phyloP scores from a whole-genome alignment of 2,888 invertebrate genomes.

The Holacanthella duospinosa region DNA sequence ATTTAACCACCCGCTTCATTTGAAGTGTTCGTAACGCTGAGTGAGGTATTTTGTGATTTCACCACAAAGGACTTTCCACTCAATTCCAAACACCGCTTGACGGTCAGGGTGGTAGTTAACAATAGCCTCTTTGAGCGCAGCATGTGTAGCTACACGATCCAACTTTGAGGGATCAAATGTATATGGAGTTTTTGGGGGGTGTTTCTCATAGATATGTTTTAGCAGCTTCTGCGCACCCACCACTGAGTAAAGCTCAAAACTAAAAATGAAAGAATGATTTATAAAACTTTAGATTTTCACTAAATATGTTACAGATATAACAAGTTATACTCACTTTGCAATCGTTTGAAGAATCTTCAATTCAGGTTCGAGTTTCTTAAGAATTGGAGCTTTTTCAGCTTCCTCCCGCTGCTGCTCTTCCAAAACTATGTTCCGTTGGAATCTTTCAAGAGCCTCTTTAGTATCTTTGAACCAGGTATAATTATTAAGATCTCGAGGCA shows the following conservation, averaged over 20 bases:
- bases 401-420: slow-evolving; percentile 9
- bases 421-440: slow-evolving; percentile 3
- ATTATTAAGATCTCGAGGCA: slow-evolving; percentile 10
- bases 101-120: slow-evolving; percentile 13
- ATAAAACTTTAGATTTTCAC: no score
- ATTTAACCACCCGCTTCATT: no score
- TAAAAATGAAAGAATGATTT: no score
- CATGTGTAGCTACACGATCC: neutral
- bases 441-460: slow-evolving; percentile 4
- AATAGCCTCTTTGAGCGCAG: slow-evolving; percentile 6
- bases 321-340: neutral
- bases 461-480: slow-evolving; percentile 13
- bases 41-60: slow-evolving; percentile 14
- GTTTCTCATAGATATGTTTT: slow-evolving; percentile 4
- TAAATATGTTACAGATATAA: no score
- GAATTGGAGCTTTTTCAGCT: slow-evolving; percentile 4
- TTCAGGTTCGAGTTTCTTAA: slow-evolving; percentile 4
- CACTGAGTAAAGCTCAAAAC: no score
- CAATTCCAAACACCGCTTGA: slow-evolving; percentile 7
- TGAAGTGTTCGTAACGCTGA: slow-evolving; percentile 7
- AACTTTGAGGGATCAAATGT: neutral
- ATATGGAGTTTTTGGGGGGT: slow-evolving; percentile 9
- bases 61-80: slow-evolving; percentile 11
- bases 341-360: neutral
- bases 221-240: slow-evolving; percentile 5